phyloP scores from a whole-genome alignment of 1,140 invertebrate species.

The Mamestra configurata region DNA sequence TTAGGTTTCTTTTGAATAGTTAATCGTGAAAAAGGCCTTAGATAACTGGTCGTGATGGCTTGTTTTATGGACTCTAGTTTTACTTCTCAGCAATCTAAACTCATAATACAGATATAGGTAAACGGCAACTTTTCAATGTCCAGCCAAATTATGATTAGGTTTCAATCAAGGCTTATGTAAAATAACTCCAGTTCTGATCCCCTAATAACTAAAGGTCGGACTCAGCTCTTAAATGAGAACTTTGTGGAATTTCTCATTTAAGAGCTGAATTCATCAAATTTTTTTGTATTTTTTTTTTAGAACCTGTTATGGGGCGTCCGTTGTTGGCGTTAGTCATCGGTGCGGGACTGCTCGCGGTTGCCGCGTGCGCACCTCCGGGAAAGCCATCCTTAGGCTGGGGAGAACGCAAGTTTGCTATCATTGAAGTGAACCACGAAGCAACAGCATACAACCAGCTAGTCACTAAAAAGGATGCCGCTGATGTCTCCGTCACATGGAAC shows the following conservation, averaged over 20 bases:
- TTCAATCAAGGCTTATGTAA: too few relatives aligned
- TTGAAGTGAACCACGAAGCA: constrained; percentile 84
- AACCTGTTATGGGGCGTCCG: constrained; percentile 77
- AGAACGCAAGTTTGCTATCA: constrained; percentile 80
- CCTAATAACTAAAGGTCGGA: constrained; percentile 75
- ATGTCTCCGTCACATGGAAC: constrained; percentile 82
- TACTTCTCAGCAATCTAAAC: too few relatives aligned
- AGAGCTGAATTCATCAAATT: too few relatives aligned
- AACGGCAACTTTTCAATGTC: too few relatives aligned
- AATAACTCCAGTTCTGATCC: constrained; percentile 76
- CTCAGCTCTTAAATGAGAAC: constrained; percentile 71
- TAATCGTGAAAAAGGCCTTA: too few relatives aligned
- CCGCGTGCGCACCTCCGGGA: constrained; percentile 75
- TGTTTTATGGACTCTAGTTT: too few relatives aligned
- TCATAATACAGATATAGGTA: too few relatives aligned
- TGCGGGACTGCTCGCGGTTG: constrained; percentile 67
- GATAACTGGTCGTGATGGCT: too few relatives aligned
- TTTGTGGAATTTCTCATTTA: too few relatives aligned
- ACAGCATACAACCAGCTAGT: constrained; percentile 84
- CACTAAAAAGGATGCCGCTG: constrained; percentile 74
- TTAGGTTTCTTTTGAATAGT: too few relatives aligned
- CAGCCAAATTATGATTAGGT: too few relatives aligned
- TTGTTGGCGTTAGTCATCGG: constrained; percentile 69
- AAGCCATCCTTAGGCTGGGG: constrained; percentile 82
- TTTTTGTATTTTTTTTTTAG: constrained; percentile 77